Conservation (phyloP, 1,140 invertebrate genomes). For the Bombus confusus region DNA sequence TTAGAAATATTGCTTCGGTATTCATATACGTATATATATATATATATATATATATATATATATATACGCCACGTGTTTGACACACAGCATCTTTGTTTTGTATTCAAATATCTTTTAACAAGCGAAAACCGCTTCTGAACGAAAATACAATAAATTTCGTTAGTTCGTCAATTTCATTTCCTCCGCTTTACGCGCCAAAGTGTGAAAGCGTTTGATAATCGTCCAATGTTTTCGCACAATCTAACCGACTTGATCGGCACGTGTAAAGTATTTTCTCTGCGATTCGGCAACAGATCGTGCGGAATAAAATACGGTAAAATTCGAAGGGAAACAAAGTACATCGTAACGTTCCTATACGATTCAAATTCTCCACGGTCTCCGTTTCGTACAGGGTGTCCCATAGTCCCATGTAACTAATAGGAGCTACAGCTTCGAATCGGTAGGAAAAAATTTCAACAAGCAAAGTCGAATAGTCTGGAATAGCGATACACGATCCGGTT, state of each 20-base stretch:
- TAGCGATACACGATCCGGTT: too few species aligned
- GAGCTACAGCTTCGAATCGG: too few species aligned
- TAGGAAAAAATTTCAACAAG: too few species aligned
- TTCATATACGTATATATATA: too few species aligned
- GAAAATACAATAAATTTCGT: not conserved
- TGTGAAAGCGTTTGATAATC: not conserved
- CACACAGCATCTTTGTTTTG: not conserved
- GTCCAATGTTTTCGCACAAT: not conserved
- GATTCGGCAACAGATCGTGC: not conserved
- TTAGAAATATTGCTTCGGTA: too few species aligned
- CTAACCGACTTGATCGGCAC: not conserved
- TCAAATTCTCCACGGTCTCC: not conserved
- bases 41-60: too few species aligned
- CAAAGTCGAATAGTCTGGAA: too few species aligned
- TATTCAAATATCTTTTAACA: not conserved
- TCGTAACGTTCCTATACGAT: not conserved
- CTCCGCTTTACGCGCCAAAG: not conserved
- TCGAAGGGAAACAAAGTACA: not conserved
- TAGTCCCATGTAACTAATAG: too few species aligned
- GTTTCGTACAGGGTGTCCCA: too few species aligned
- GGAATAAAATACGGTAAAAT: not conserved
- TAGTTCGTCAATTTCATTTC: not conserved
- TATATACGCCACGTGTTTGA: too few species aligned
- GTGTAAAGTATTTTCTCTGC: not conserved
- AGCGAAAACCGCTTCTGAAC: accelerated